Evolutionary conservation across 2,888 invertebrate genomes (phyloP), one percentile per base, ranked within the genome.

Genomic region (Eristalis pertinax): DNA sequence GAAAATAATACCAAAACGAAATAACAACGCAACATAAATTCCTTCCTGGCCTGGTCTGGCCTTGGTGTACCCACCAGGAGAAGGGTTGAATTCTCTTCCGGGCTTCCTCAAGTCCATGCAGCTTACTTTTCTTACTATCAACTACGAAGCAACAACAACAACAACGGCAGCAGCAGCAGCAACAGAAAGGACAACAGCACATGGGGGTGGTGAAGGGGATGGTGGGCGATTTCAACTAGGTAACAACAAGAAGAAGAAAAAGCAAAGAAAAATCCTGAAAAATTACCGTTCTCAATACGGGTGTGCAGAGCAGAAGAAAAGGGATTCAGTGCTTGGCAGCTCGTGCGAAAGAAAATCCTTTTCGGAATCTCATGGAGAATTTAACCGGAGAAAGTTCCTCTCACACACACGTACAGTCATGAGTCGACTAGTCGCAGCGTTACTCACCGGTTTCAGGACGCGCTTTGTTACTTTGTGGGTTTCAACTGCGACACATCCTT

Each of bases 261-360:
- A 56, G 69, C 8, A 32, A 32, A 32, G 32, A 32, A 32, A 75
- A 64, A 75, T 32, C 50, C 76, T 76, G 67, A 84, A 76, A 82
- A 84, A 80, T 84, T 84, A 76, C 79, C 79, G 72, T 76, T 73
- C 84, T 76, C 72, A 38, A 76, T 76, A 64, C 73, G 76, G 73
- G 64, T 72, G 67, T 67, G 73, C 75, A 58, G 50, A 43, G 22
- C 35, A 22, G 56, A 73, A 77, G 75, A 77, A 82, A n/a, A 86
- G 67, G 75, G 68, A 83, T 76, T 76, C 78, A 76, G 76, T 84
- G 67, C 79, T 69, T 87, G 69, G 63, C 50, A 84, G 79, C 73
- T 87, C 87, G 84, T 87, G 87, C 87, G 84, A 87, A 87, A 80
- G 76, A 80, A 87, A 87, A 84, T 79, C 87, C 79, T 79, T 75